Conservation (phyloP, 2,888 invertebrate species). For the Furcula furcula region DNA sequence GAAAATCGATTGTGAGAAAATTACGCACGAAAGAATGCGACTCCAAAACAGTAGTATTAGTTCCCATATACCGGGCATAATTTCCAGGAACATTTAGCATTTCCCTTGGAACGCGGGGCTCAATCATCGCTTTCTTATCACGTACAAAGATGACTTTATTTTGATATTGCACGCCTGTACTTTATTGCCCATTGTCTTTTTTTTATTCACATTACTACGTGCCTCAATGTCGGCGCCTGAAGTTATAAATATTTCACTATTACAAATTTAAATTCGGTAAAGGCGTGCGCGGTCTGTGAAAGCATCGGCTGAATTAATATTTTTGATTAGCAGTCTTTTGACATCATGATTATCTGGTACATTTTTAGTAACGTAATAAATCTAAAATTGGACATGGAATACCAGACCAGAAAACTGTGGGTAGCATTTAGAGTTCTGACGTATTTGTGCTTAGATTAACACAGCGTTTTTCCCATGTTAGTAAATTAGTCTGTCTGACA, state of each 20-base stretch:
- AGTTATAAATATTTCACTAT: conserved; percentile 42
- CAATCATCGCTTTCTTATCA: conserved; percentile 51
- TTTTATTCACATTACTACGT: conserved; percentile 53
- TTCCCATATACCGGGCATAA: conserved; percentile 36
- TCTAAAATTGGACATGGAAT: too few relatives aligned
- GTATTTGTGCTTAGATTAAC: too few relatives aligned
- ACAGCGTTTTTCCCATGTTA: too few relatives aligned
- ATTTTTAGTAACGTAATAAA: too few relatives aligned
- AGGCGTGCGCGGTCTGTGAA: conserved; percentile 33
- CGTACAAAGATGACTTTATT: conserved; percentile 71
- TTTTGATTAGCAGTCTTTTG: conserved; percentile 3
- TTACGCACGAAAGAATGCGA: conserved; percentile 23
- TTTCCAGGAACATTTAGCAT: conserved; percentile 56
- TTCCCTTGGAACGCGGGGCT: conserved; percentile 26
- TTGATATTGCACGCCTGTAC: conserved; percentile 66
- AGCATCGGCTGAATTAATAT: conserved; percentile 32
- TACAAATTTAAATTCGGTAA: conserved; percentile 28
- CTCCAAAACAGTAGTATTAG: conserved; percentile 13
- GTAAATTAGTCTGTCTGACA: too few relatives aligned
- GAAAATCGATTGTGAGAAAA: conserved; percentile 21
- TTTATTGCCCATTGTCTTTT: conserved; percentile 64
- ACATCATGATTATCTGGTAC: conserved; percentile 4
- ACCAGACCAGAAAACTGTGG: too few relatives aligned
- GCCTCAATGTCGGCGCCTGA: conserved; percentile 42
- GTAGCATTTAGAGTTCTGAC: too few relatives aligned